Evolutionary conservation across 2,113 vertebrate genomes (phyloP), one percentile per base, ranked within the genome.

Genomic region (Oryzias curvinotus): DNA sequence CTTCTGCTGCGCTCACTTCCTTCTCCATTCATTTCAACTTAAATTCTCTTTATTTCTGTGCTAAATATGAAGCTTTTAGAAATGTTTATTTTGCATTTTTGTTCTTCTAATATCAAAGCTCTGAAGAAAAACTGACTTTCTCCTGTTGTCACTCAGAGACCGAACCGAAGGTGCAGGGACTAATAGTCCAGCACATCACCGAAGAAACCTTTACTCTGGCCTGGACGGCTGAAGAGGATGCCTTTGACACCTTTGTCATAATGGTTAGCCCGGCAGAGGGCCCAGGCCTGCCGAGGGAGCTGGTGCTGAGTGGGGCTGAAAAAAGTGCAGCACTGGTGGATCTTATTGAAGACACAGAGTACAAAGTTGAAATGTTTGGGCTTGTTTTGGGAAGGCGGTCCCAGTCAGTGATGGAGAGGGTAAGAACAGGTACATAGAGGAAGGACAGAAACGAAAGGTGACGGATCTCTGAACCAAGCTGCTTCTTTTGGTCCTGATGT

Each of bases 191-290:
- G 47, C 89, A 95, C 30, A 80, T 92, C 42, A 93, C 92, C 28
- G 88, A 92, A 1, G 89, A 93, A 0, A 90, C 94, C 74, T 95
- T 97, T 91, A 93, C 87, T 57, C 88, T 98, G 71, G 91, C 93
- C 71, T 98, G 97, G 97, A 92, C 81, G 51, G 94, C 97, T 3
- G 95, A 96, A 18, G 94, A 97, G 0, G 94, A 92, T 25, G 73
- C 89, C 86, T 96, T 98, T 76, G 93, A 98, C 91, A 95, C 90
- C 52, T 98, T 98, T 93, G 89, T 95, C 67, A 80, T 98, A 87
- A 96, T 93, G 93, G 88, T 96, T 78, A 91, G 91, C 85, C 90
- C 94, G 60, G 76, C 85, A 17, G 89, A 90, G 53, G 90, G 75
- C 76, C 89, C 88, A 17, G 88, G 85, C 54, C 87, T 92, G 50